These are phyloP conservation scores for Anastatus disparis DNA, from an alignment of 1,140 invertebrate species.

Conservation along the genomic window DNA sequence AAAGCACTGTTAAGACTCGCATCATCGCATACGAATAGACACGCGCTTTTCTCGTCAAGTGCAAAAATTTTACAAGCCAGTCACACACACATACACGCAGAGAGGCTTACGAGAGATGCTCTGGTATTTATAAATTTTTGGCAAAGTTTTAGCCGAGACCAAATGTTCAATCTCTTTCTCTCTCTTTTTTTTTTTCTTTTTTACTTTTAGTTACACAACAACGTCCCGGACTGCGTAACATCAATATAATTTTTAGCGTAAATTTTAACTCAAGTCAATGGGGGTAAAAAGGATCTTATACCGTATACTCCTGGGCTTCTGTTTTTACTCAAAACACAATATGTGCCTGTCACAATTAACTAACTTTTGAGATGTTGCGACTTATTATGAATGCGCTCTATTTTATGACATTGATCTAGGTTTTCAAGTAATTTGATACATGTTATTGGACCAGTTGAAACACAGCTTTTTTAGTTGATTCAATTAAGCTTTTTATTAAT, in stretches of 20 bases:
- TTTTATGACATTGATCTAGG: too few species aligned
- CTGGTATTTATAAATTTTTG: constrained; percentile 40
- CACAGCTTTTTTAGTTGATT: too few species aligned
- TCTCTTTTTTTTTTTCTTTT: too few species aligned
- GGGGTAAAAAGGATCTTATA: neutral
- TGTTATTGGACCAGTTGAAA: too few species aligned
- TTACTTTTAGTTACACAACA: neutral
- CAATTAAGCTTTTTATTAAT: too few species aligned
- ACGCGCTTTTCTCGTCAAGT: constrained; percentile 19
- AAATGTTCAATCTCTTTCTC: too few species aligned
- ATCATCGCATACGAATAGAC: neutral
- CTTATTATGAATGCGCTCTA: too few species aligned
- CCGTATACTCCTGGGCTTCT: neutral
- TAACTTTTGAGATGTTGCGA: too few species aligned
- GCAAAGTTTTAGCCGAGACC: constrained; percentile 17
- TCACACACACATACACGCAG: neutral
- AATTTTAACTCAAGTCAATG: neutral
- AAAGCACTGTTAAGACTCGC: too few species aligned
- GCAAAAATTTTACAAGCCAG: constrained; percentile 21
- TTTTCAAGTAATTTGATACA: too few species aligned
- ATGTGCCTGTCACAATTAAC: too few species aligned
- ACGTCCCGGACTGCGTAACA: neutral
- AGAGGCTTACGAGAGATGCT: neutral
- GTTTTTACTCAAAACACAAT: neutral
- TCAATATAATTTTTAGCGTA: neutral